Evolutionary conservation across 1,140 invertebrate species (phyloP).

Genomic region (Diachasma alloeum): DNA sequence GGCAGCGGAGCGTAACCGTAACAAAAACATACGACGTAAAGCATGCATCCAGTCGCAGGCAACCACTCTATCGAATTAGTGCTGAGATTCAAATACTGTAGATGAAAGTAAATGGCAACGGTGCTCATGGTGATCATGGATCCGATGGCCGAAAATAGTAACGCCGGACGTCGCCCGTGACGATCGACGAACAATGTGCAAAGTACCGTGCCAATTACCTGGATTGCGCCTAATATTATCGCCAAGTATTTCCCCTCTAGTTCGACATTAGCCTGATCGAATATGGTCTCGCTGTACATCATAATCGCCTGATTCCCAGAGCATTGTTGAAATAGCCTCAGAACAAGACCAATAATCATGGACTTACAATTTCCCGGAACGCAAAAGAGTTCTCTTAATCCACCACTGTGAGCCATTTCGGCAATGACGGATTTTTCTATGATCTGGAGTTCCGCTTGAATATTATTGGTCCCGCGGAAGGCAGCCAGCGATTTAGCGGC

Average conservation of each 20-base stretch:
- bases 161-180: slow-evolving; percentile 71
- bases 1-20: slow-evolving; percentile 76
- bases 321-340: slow-evolving; percentile 76
- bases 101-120: slow-evolving; percentile 67
- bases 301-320: slow-evolving; percentile 77
- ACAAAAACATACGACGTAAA: slow-evolving; percentile 73
- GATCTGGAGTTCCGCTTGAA: slow-evolving; percentile 69
- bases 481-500: slow-evolving; percentile 68
- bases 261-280: slow-evolving; percentile 66
- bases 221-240: slow-evolving; percentile 71
- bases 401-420: slow-evolving; percentile 64
- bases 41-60: slow-evolving; percentile 68
- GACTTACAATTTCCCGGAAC: slow-evolving; percentile 69
- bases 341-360: slow-evolving; percentile 69
- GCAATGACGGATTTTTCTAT: slow-evolving; percentile 69
- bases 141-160: slow-evolving; percentile 70
- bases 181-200: slow-evolving; percentile 73
- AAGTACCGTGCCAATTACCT: slow-evolving; percentile 68
- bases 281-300: slow-evolving; percentile 76
- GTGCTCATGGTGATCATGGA: slow-evolving; percentile 56
- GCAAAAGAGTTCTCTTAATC: slow-evolving; percentile 66
- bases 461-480: slow-evolving; percentile 66
- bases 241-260: slow-evolving; percentile 64
- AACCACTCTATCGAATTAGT: slow-evolving; percentile 65
- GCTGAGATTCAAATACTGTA: slow-evolving; percentile 60